Conservation (phyloP, 2,113 vertebrate species). For the Xerus inauris region DNA sequence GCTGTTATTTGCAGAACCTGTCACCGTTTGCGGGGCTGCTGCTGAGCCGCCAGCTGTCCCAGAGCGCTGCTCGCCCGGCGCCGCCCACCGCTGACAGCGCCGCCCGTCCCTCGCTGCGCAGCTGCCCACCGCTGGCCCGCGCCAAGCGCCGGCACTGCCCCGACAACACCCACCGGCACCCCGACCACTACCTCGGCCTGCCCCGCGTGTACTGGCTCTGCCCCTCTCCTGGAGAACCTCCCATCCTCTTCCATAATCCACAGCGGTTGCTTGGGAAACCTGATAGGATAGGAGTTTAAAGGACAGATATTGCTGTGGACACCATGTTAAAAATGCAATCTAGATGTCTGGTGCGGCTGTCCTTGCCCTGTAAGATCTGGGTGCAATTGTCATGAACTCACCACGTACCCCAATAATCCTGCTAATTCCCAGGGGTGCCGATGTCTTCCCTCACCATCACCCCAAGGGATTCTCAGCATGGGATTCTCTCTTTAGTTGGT, state of each 20-base stretch:
- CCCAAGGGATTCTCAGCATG: neutral
- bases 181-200: no score
- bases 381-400: neutral
- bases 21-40: slow-evolving; percentile 35
- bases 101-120: neutral
- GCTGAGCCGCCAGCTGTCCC: slow-evolving; percentile 71
- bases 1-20: slow-evolving; percentile 82
- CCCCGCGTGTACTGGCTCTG: fast-evolving
- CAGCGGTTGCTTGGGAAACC: neutral
- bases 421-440: neutral
- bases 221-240: neutral
- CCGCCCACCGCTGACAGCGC: slow-evolving; percentile 59
- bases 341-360: neutral
- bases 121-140: neutral
- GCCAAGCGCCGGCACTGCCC: neutral
- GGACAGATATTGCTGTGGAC: neutral
- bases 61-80: neutral
- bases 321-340: neutral
- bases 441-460: neutral
- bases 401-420: neutral
- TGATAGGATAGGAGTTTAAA: neutral
- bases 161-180: neutral
- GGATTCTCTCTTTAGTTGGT: neutral
- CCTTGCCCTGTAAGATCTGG: neutral
- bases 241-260: neutral